Conservation (phyloP, 2,888 invertebrate species). For the Litoditis marina region DNA sequence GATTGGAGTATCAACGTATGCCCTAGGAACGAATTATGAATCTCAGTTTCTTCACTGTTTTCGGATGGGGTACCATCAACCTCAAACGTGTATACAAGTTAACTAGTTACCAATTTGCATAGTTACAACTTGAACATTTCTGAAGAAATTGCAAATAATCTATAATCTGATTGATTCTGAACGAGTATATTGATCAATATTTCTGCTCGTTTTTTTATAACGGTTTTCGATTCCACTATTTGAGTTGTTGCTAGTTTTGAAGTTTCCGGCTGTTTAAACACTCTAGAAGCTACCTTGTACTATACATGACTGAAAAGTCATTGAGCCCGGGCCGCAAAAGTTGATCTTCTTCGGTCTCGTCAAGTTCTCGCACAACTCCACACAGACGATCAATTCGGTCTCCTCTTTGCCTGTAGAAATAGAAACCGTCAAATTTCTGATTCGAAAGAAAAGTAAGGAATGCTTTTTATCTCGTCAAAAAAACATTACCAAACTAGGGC, state of each 20-base stretch:
- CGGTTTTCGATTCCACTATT: no score
- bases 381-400: slow-evolving; percentile 92
- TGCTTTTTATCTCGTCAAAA: no score
- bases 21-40: neutral
- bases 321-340: slow-evolving; percentile 80
- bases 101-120: no score
- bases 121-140: no score
- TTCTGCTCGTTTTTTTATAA: no score
- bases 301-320: slow-evolving; percentile 99
- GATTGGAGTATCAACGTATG: neutral
- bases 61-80: no score
- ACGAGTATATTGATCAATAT: no score
- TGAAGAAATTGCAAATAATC: neutral
- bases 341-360: slow-evolving; percentile 86
- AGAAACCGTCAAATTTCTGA: neutral
- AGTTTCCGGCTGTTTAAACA: no score
- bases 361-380: slow-evolving; percentile 94
- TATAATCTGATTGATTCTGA: no score
- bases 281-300: slow-evolving; percentile 75
- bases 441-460: neutral
- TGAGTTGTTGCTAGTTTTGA: neutral
- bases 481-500: no score
- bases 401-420: slow-evolving; percentile 72
- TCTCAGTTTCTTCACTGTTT: neutral
- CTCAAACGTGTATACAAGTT: no score